Evolutionary conservation across 2,888 invertebrate species (phyloP).

Genomic region (Cancer borealis): DNA sequence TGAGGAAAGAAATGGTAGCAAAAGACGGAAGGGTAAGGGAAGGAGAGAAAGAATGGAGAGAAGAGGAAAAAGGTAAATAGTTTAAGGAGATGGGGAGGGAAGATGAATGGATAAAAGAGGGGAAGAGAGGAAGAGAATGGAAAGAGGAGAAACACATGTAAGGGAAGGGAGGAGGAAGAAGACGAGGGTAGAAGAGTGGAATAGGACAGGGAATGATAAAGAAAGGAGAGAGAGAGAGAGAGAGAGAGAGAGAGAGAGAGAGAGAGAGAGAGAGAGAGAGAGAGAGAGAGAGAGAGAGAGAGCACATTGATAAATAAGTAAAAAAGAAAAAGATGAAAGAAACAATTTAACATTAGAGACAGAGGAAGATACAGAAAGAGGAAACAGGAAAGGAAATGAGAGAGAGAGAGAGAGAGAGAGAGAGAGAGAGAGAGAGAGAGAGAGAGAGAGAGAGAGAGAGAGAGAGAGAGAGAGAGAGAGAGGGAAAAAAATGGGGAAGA

Average conservation of each 20-base stretch:
- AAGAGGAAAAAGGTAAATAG: background rate
- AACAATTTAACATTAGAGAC: too few species aligned
- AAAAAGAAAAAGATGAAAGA: background rate
- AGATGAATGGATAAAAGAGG: too few species aligned
- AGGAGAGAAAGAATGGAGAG: background rate
- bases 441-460: background rate
- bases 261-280: background rate
- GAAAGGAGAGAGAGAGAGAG: background rate
- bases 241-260: background rate
- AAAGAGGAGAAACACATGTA: too few species aligned
- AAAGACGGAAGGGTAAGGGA: too few species aligned
- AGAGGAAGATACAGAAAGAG: background rate
- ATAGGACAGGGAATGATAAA: background rate
- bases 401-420: background rate
- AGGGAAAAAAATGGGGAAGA: background rate
- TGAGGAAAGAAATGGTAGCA: background rate
- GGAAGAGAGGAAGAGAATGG: too few species aligned
- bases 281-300: background rate
- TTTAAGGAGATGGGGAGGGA: too few species aligned
- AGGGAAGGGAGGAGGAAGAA: too few species aligned
- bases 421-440: background rate
- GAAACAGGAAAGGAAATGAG: background rate
- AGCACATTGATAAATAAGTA: background rate
- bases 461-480: background rate
- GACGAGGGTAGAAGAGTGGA: background rate